Conservation (phyloP, 1,140 invertebrate species). For the Wasmannia auropunctata region DNA sequence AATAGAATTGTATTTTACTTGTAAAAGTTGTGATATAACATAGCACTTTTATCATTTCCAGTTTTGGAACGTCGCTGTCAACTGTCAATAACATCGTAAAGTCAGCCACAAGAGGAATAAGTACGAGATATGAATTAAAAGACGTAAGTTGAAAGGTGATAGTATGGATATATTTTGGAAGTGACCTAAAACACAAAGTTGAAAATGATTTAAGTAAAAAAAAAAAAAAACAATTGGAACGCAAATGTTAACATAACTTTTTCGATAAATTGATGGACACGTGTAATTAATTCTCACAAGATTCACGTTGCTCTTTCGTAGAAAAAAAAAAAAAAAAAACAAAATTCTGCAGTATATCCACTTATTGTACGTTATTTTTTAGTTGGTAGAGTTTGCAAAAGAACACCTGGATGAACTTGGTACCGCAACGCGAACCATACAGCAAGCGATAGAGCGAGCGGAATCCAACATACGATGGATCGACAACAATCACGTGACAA, state of each 20-base stretch:
- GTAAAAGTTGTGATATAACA: background rate
- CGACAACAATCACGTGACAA: conserved; percentile 89
- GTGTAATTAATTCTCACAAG: background rate
- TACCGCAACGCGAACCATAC: conserved; percentile 88
- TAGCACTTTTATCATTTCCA: conserved; percentile 81
- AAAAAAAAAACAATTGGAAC: background rate
- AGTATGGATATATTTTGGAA: background rate
- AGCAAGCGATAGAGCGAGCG: conserved; percentile 92
- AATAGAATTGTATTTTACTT: background rate
- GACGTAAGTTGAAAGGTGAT: conserved; percentile 87
- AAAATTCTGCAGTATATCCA: background rate
- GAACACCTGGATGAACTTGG: conserved; percentile 88
- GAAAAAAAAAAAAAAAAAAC: no score
- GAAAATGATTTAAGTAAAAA: background rate
- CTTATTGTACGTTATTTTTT: conserved; percentile 26
- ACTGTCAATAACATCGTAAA: conserved; percentile 91
- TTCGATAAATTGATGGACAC: background rate
- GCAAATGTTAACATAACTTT: background rate
- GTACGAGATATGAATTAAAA: conserved; percentile 90
- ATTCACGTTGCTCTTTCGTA: background rate
- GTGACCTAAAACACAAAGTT: background rate
- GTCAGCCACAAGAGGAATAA: conserved; percentile 89
- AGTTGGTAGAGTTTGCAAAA: conserved; percentile 89
- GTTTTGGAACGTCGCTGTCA: conserved; percentile 89
- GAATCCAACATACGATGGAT: conserved; percentile 93